These are phyloP conservation scores for Coboldia fuscipes DNA, from an alignment of 1,140 invertebrate genomes.

Conservation along the genomic window DNA sequence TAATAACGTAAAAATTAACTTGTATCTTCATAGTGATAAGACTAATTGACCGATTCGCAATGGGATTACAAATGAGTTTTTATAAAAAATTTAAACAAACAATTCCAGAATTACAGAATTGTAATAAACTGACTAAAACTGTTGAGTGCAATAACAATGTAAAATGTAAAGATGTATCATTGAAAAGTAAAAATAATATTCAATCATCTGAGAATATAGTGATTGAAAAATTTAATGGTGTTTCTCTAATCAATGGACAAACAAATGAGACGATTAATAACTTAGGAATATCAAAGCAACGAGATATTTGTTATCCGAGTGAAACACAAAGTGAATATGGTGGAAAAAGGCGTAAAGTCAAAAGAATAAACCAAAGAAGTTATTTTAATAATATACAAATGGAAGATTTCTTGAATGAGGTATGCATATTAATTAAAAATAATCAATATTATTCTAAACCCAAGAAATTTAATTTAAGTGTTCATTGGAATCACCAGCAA, in stretches of 20 bases:
- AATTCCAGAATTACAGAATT: no score
- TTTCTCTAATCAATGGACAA: slow-evolving; percentile 15
- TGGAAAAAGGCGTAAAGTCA: slow-evolving; percentile 27
- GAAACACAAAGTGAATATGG: slow-evolving; percentile 21
- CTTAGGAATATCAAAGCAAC: slow-evolving; percentile 14
- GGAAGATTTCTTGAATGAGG: slow-evolving; percentile 49
- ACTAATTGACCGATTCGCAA: no score
- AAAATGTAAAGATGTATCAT: no score
- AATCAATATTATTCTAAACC: neutral
- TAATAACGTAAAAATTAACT: no score
- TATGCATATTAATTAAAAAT: slow-evolving; percentile 11
- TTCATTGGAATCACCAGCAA: slow-evolving; percentile 33
- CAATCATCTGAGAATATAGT: no score
- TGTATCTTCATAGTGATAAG: no score
- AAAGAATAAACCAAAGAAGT: slow-evolving; percentile 26
- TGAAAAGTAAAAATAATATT: no score
- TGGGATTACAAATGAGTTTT: no score
- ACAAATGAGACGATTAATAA: slow-evolving; percentile 18
- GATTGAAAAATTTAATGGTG: slow-evolving; percentile 1
- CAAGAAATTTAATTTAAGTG: slow-evolving; percentile 6
- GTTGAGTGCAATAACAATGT: no score
- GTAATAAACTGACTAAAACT: no score
- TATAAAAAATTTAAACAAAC: no score
- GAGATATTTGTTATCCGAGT: slow-evolving; percentile 6
- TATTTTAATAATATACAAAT: slow-evolving; percentile 54